Percentiles rank a stretch among this genome's conserved stretches.
Conservation (phyloP, 2,113 vertebrate genomes). For the Sebastes fasciatus region DNA sequence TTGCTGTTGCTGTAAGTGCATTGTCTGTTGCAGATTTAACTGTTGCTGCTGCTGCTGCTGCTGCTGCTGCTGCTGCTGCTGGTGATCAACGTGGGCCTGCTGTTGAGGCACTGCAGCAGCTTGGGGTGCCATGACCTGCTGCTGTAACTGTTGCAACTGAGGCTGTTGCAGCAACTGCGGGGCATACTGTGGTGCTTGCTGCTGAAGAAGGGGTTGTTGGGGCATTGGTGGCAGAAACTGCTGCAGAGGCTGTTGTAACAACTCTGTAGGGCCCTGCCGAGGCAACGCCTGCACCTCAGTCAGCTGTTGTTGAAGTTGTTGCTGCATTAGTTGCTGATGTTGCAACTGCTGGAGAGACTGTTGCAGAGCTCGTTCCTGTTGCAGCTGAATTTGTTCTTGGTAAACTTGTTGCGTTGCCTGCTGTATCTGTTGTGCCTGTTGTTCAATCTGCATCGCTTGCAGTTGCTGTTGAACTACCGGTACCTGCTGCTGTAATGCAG, state of each 20-base stretch:
- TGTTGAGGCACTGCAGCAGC: constrained; percentile 53
- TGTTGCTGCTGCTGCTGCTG: constrained; percentile 74
- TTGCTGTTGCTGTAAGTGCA: constrained; percentile 71
- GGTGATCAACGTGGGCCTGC: constrained; percentile 59
- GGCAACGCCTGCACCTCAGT: constrained; percentile 53
- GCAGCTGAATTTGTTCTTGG: constrained; percentile 68
- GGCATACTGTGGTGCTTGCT: constrained; percentile 47
- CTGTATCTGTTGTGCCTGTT: constrained; percentile 53
- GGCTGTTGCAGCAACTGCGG: constrained; percentile 66
- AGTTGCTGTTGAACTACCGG: constrained; percentile 37
- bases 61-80: constrained; percentile 67
- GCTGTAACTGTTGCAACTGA: constrained; percentile 60
- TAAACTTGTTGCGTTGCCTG: constrained; percentile 42
- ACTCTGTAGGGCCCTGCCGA: constrained; percentile 51
- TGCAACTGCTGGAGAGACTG: constrained; percentile 70
- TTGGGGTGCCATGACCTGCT: constrained; percentile 59
- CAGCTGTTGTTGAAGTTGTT: constrained; percentile 59
- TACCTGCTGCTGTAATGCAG: constrained; percentile 55
- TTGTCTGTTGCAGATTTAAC: constrained; percentile 61
- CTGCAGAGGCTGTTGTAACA: constrained; percentile 63
- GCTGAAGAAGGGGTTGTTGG: constrained; percentile 53
- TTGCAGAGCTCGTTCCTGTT: constrained; percentile 61
- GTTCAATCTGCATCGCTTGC: constrained; percentile 54
- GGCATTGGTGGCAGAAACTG: constrained; percentile 60
- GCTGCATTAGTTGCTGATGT: constrained; percentile 68